Conservation (phyloP, 2,113 vertebrate species). For the Oncorhynchus tshawytscha region DNA sequence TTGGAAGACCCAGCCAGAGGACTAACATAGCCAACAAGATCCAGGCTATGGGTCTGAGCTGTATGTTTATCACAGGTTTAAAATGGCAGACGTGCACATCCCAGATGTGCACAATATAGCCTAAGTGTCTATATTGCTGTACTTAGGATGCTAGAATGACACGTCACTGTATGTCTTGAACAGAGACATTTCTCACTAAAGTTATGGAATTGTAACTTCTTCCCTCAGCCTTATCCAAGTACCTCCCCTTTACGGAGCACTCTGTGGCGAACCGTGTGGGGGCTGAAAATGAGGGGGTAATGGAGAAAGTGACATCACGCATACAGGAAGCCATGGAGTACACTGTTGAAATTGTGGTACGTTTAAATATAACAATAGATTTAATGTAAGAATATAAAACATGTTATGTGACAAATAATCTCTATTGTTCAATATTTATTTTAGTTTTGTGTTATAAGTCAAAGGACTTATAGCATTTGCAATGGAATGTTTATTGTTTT, state of each 20-base stretch:
- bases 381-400: background rate
- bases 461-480: background rate
- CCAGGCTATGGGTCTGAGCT: slow-evolving; percentile 60
- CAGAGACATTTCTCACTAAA: background rate
- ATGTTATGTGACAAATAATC: background rate
- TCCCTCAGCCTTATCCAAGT: slow-evolving; percentile 36
- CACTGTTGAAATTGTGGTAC: slow-evolving; percentile 51
- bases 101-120: no score
- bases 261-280: slow-evolving; percentile 24
- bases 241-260: slow-evolving; percentile 30
- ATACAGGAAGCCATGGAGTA: slow-evolving; percentile 22
- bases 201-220: background rate
- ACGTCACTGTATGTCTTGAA: background rate
- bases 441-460: background rate
- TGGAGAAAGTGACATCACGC: slow-evolving; percentile 18
- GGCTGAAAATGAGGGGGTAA: slow-evolving; percentile 19
- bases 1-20: slow-evolving; percentile 78
- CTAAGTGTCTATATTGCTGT: background rate
- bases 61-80: slow-evolving; percentile 54
- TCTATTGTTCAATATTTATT: background rate
- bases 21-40: slow-evolving; percentile 67
- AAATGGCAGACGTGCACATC: background rate
- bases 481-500: background rate
- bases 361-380: background rate
- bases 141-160: no score